Evolutionary conservation across 2,113 vertebrate species (phyloP), one percentile per base, ranked within the genome.

Genomic region (Candoia aspera): DNA sequence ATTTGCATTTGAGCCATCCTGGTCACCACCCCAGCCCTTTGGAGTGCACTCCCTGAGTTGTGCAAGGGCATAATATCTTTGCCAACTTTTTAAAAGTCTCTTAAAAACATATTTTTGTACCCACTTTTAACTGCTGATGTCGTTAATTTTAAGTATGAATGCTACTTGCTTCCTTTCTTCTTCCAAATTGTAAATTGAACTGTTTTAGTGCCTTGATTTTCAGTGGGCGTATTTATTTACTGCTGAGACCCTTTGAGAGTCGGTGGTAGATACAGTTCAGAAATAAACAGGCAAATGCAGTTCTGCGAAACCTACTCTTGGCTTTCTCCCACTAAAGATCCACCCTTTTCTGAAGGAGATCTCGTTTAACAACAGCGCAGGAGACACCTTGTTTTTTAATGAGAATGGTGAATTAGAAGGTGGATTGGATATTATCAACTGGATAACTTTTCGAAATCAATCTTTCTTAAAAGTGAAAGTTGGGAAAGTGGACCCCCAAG

Each of bases 391-490:
- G 8, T 19, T 24, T 29, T 85, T 92, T 17, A 42, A 92, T 85
- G 24, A 55, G 55, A 42, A 89, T 5, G n/a, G 42, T 10, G 58
- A 89, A 15, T 53, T 84, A 3, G 42, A 8, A 62, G 68, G 8
- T 53, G 33, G 46, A 33, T 92, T 90, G 73, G 88, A 92, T 86
- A 90, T 90, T 86, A 13, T 92, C n/a, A 92, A 90, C 88, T 90
- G 84, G 88, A 60, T 85, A 17, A 92, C 46, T 33, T 90, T 90
- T 46, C 23, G 29, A 57, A 90, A 89, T 42, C 19, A 68, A 24
- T 86, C 79, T 0, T 85, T 90, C 23, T 26, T 68, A 42, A 60
- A 58, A 83, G 88, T 90, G 26, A 92, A 92, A 87, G 84, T 92
- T 0, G 83, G 84, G 29, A 26, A 46, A 68, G 58, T 86, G 53